phyloP scores from a whole-genome alignment of 2,113 vertebrate species.

The Podocnemis expansa region DNA sequence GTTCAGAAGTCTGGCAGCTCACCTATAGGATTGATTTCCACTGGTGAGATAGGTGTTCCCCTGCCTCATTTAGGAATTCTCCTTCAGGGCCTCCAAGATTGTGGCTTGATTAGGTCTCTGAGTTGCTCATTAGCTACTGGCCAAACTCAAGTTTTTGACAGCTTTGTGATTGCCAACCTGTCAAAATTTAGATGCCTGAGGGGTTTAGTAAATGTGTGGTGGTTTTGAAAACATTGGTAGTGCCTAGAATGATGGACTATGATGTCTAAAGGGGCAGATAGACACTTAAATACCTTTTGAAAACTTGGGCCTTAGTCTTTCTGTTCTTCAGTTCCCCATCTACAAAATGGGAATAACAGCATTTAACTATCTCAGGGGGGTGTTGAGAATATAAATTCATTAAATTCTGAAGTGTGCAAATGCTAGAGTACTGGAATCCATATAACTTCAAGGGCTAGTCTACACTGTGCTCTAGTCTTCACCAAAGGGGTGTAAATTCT shows the following conservation, averaged over 20 bases:
- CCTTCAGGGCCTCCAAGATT: neutral
- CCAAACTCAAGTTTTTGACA: neutral
- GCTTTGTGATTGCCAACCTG: neutral
- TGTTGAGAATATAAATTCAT: neutral
- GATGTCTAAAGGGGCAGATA: neutral
- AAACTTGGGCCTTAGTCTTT: neutral
- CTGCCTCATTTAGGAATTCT: neutral
- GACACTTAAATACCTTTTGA: neutral
- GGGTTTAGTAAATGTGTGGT: neutral
- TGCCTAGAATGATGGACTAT: neutral
- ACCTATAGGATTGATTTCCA: neutral
- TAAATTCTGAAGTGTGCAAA: neutral
- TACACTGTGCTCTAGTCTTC: neutral
- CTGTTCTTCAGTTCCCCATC: neutral
- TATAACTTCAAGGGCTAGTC: neutral
- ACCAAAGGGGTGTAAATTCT: neutral
- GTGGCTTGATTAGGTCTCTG: neutral
- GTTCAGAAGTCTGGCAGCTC: too few species aligned
- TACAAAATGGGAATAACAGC: neutral
- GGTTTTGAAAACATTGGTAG: neutral
- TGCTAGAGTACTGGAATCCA: neutral
- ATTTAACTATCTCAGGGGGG: neutral
- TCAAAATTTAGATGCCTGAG: neutral
- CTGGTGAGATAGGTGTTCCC: neutral
- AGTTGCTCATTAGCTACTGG: neutral